phyloP scores from a whole-genome alignment of 2,797 vertebrate species.

The Pteropus rufus region DNA sequence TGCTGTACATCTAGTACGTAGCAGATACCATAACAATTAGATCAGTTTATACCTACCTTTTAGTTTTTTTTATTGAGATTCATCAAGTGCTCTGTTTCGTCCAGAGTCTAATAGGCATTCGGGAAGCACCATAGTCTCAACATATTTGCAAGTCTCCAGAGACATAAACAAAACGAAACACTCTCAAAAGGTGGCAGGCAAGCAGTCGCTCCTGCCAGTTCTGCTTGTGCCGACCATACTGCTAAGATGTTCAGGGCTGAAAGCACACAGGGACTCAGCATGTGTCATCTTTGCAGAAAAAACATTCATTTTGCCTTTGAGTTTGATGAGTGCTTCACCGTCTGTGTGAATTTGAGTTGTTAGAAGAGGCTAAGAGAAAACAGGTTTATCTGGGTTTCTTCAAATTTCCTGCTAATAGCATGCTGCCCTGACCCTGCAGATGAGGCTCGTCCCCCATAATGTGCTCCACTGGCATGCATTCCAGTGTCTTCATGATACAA shows the following conservation, averaged over 20 bases:
- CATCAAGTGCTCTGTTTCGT: background rate
- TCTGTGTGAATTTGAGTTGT: constrained; percentile 10
- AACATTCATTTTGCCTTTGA: constrained; percentile 21
- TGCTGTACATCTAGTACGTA: background rate
- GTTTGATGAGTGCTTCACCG: constrained; percentile 19
- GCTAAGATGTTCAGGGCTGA: constrained; percentile 49
- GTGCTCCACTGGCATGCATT: background rate
- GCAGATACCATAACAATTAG: background rate
- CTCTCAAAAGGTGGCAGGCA: constrained; percentile 45
- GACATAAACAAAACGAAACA: background rate
- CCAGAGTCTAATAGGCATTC: background rate
- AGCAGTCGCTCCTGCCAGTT: constrained; percentile 30
- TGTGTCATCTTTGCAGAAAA: constrained; percentile 28
- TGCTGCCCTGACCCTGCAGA: background rate
- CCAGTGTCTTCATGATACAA: background rate
- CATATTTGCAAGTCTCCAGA: background rate
- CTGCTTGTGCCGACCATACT: background rate
- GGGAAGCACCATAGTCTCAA: background rate
- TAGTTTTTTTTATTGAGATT: background rate
- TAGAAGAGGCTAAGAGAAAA: constrained; percentile 33
- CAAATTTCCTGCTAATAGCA: background rate
- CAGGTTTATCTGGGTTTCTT: background rate
- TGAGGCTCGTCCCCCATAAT: rapidly evolving
- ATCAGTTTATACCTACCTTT: background rate
- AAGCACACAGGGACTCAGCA: background rate